phyloP scores from a whole-genome alignment of 1,140 invertebrate genomes.

The Zaprionus ornatus region DNA sequence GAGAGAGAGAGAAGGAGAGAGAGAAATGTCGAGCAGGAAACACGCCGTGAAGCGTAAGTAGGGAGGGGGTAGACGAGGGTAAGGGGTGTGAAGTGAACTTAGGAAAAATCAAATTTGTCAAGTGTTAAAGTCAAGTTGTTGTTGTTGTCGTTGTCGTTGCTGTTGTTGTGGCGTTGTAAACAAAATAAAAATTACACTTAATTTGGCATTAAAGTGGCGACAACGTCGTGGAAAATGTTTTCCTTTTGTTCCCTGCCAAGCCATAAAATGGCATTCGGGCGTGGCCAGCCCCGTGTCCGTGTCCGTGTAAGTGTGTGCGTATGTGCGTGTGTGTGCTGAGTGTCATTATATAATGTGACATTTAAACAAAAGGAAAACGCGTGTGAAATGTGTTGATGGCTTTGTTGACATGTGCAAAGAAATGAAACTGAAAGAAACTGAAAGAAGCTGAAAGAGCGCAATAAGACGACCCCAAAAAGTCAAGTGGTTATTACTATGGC shows the following conservation, averaged over 20 bases:
- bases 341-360: slow-evolving; percentile 76
- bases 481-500: slow-evolving; percentile 61
- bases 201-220: slow-evolving; percentile 79
- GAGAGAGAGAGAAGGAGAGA: background rate
- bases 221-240: slow-evolving; percentile 42
- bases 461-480: slow-evolving; percentile 34
- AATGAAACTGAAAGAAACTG: slow-evolving; percentile 41
- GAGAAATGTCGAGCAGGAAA: background rate
- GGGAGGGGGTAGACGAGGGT: background rate
- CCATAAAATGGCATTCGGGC: slow-evolving; percentile 55
- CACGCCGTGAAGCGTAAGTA: background rate
- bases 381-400: slow-evolving; percentile 53
- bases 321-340: slow-evolving; percentile 32
- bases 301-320: too few relatives aligned
- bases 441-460: slow-evolving; percentile 12
- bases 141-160: slow-evolving; percentile 27
- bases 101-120: slow-evolving; percentile 78
- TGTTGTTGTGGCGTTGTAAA: slow-evolving; percentile 55
- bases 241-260: slow-evolving; percentile 32
- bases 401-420: slow-evolving; percentile 58
- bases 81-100: slow-evolving; percentile 18
- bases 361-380: slow-evolving; percentile 64
- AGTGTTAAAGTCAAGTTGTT: slow-evolving; percentile 41
- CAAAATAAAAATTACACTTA: slow-evolving; percentile 82
- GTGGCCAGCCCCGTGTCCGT: slow-evolving; percentile 14